A percentile compares a stretch with the other conserved stretches of the same genome.
phyloP scores from a whole-genome alignment of 1,140 invertebrate genomes.

The Dufourea novaeangliae region DNA sequence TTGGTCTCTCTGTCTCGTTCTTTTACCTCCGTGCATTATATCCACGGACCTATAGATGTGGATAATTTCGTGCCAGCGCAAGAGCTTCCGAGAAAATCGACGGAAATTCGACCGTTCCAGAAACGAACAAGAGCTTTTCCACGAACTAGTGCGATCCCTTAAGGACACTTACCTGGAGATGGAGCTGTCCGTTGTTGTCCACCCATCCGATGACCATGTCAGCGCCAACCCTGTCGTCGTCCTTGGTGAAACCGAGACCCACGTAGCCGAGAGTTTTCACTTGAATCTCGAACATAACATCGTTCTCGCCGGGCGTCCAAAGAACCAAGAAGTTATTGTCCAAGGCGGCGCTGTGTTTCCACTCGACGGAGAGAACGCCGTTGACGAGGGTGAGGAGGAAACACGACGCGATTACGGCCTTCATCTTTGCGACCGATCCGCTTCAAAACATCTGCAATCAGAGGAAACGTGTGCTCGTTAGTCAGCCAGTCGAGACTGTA shows the following conservation, averaged over 20 bases:
- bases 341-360: constrained; percentile 80
- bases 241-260: constrained; percentile 90
- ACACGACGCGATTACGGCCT: constrained; percentile 70
- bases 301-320: constrained; percentile 82
- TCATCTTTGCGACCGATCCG: constrained; percentile 71
- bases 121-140: constrained; percentile 14
- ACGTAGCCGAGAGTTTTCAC: constrained; percentile 91
- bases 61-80: not conserved
- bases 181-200: constrained; percentile 85
- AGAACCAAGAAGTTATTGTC: constrained; percentile 81
- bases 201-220: constrained; percentile 90
- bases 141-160: not conserved
- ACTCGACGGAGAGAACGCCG: constrained; percentile 72
- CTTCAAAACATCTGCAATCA: constrained; percentile 77
- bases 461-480: constrained; percentile 25
- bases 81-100: not conserved
- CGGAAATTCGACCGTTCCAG: not conserved
- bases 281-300: constrained; percentile 90
- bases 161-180: constrained; percentile 84
- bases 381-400: constrained; percentile 66
- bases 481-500: too few species aligned
- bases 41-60: not conserved
- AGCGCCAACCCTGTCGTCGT: constrained; percentile 86
- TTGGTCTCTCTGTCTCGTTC: not conserved
- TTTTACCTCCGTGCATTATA: not conserved